Evolutionary conservation across 2,797 vertebrate genomes (phyloP), one percentile per base, ranked within the genome.

Genomic region (Sternarchorhynchus goeldii): DNA sequence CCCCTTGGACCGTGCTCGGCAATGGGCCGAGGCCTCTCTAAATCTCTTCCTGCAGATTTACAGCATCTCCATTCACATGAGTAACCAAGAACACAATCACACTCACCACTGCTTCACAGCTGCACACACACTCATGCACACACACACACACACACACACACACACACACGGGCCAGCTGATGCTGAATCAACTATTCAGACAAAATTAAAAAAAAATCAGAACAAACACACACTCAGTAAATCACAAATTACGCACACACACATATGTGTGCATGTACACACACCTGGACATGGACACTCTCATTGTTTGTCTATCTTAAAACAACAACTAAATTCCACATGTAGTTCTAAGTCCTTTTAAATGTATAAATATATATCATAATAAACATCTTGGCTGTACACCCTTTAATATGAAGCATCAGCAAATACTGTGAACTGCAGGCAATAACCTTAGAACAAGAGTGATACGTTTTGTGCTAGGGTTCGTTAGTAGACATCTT

Each of bases 61-160:
- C 93, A 70, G 89, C 91, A 73, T 72, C 82, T 90, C 92, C 90
- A 93, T 94, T 93, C 91, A 88, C 92, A 89, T 90, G 84, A 93
- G 94, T 94, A 93, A 95, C 91, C 94, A 94, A 93, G 92, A 95
- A 94, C 94, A 94, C 94, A 94, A 95, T 94, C 81, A 75, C 73
- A 77, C 82, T 79, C 75, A 79, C 79, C 75, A 85, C 80, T 81
- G 76, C 65, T 73, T 50, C 60, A 70, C 80, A 63, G 70, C 74
- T 65, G 58, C 41, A 39, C 32, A 14, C 53, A 56, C 50, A 25
- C 25, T 17, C 16, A 56, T 32, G 67, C 62, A 41, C 59, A 62
- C 65, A 66, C 69, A 73, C 29, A 79, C 57, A 73, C 41, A 45
- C 41, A 45, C 41, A 50, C 45, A 50, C 59, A 69, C 70, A 79